A percentile compares a stretch with the other conserved stretches of the same genome.
Evolutionary conservation across 1,140 invertebrate species (phyloP).

Genomic region (Drosophila ogumai): DNA sequence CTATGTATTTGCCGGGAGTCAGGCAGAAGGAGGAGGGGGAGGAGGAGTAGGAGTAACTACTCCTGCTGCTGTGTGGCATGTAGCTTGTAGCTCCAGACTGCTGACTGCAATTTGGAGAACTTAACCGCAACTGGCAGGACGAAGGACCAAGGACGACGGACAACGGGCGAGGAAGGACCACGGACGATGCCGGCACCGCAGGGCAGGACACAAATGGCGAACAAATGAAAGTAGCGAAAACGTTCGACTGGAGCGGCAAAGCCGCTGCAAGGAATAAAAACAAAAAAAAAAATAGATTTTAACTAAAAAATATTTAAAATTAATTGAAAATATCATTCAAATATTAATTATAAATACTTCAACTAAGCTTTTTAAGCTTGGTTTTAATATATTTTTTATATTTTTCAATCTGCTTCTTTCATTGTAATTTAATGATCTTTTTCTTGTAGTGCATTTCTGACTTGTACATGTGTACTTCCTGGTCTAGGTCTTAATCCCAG

Average conservation of each 20-base stretch:
- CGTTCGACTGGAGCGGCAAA: conserved; percentile 52
- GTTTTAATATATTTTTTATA: neutral
- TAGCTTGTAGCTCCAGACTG: conserved; percentile 55
- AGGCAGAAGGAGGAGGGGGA: neutral
- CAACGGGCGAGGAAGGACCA: neutral
- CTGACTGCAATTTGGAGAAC: conserved; percentile 81
- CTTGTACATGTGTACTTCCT: conserved; percentile 55
- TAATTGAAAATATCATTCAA: neutral
- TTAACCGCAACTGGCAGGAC: conserved; percentile 69
- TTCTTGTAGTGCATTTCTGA: conserved; percentile 6
- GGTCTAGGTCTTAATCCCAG: conserved; percentile 19
- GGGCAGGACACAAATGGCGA: conserved; percentile 79
- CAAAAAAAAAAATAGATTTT: neutral
- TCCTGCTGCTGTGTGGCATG: conserved; percentile 9
- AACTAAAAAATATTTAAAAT: neutral
- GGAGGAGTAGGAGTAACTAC: neutral
- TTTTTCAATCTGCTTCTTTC: neutral
- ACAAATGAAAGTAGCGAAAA: conserved; percentile 82
- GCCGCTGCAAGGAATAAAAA: conserved; percentile 7
- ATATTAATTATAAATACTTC: neutral
- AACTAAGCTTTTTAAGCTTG: too few relatives aligned
- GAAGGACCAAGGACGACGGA: neutral
- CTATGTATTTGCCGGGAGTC: conserved; percentile 43
- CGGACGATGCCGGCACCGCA: conserved; percentile 52
- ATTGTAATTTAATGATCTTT: neutral